Percentiles rank a stretch among this genome's conserved stretches.
Evolutionary conservation across 1,140 invertebrate genomes (phyloP).

Genomic region (Meteorus sp.): DNA sequence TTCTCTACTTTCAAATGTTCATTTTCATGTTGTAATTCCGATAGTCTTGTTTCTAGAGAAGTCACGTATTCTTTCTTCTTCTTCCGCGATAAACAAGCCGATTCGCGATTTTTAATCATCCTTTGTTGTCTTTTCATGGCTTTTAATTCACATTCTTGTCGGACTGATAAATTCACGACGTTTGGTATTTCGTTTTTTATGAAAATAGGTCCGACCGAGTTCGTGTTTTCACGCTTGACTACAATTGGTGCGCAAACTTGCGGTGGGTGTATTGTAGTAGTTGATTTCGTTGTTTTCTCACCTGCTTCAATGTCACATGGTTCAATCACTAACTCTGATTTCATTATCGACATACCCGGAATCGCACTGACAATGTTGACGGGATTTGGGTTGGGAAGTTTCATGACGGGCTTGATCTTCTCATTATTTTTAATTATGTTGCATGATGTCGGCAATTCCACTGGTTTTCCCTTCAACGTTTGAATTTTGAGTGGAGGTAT

Average conservation of each 20-base stretch:
- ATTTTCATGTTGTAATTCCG: slow-evolving; percentile 75
- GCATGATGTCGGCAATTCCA: slow-evolving; percentile 28
- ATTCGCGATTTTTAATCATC: slow-evolving; percentile 90
- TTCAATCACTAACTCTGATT: slow-evolving; percentile 7
- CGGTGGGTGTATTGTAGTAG: not conserved
- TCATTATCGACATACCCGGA: slow-evolving; percentile 31
- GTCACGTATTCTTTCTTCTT: slow-evolving; percentile 91
- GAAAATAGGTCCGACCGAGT: slow-evolving; percentile 39
- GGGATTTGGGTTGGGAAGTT: slow-evolving; percentile 21
- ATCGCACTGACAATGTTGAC: slow-evolving; percentile 36
- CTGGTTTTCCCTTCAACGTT: slow-evolving; percentile 30
- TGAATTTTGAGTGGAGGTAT: slow-evolving; percentile 41
- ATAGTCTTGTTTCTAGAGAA: slow-evolving; percentile 73
- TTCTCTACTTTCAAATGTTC: slow-evolving; percentile 66
- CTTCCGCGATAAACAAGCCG: slow-evolving; percentile 85
- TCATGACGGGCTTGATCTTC: not conserved
- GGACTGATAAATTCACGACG: slow-evolving; percentile 35
- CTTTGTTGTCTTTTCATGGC: slow-evolving; percentile 80
- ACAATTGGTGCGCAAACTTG: slow-evolving; percentile 32
- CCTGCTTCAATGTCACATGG: not conserved
- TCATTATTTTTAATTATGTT: slow-evolving; percentile 25
- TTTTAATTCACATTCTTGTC: slow-evolving; percentile 55
- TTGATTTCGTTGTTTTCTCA: not conserved
- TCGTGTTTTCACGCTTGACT: slow-evolving; percentile 40
- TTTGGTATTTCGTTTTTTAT: slow-evolving; percentile 47